Conservation (phyloP, 2,888 invertebrate species). For the Steromphala cineraria region DNA sequence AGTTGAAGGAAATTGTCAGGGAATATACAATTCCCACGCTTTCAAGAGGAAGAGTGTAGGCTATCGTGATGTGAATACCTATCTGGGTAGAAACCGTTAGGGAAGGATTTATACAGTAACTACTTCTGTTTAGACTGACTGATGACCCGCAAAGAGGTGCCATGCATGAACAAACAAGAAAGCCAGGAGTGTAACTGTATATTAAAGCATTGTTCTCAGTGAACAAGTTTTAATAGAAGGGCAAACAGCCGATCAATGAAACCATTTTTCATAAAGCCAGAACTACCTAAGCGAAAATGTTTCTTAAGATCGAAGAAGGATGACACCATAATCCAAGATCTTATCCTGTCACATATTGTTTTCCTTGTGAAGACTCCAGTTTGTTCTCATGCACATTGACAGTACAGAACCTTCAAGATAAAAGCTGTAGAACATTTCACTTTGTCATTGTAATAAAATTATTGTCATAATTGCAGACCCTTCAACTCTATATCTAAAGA, state of each 20-base stretch:
- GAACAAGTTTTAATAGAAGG: slow-evolving; percentile 14
- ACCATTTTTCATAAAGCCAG: slow-evolving; percentile 14
- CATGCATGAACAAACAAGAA: slow-evolving; percentile 22
- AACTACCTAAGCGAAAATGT: slow-evolving; percentile 3
- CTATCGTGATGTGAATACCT: slow-evolving; percentile 5
- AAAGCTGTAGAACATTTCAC: too few species aligned
- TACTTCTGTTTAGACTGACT: slow-evolving; percentile 1
- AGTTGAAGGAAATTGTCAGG: neutral
- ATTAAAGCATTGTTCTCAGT: slow-evolving; percentile 25
- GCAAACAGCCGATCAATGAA: slow-evolving; percentile 20
- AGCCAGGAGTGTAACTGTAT: slow-evolving; percentile 18
- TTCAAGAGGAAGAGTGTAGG: neutral
- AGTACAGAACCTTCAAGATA: too few species aligned
- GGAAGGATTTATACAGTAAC: slow-evolving; percentile 11
- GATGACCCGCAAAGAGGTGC: slow-evolving; percentile 24
- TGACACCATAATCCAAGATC: slow-evolving; percentile 8
- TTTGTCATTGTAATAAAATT: too few species aligned
- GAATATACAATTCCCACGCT: neutral
- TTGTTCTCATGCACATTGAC: too few species aligned
- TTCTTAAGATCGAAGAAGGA: neutral
- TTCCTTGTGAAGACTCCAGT: neutral
- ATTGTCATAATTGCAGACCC: too few species aligned
- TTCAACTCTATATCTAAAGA: too few species aligned
- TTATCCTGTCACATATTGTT: neutral
- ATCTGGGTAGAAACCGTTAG: slow-evolving; percentile 13